A percentile compares a stretch with the other conserved stretches of the same genome.
phyloP scores from a whole-genome alignment of 2,113 vertebrate genomes.

The Cyprinus carpio region DNA sequence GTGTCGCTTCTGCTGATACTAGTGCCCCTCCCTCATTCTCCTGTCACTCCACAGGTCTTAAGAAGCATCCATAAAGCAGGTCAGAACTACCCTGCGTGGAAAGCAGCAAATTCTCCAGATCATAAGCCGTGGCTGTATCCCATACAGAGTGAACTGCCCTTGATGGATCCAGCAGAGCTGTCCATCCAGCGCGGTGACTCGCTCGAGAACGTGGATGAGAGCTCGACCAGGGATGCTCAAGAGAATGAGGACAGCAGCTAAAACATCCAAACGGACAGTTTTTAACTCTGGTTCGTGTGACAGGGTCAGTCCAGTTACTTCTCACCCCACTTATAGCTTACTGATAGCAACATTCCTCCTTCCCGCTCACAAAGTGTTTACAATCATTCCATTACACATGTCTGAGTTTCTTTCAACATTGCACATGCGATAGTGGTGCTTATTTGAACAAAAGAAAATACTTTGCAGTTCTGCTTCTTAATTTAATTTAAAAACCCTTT shows the following conservation, averaged over 20 bases:
- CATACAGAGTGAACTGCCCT: conserved; percentile 73
- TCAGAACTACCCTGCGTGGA: conserved; percentile 74
- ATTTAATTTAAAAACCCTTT: neutral
- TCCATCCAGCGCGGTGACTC: conserved; percentile 76
- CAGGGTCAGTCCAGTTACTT: neutral
- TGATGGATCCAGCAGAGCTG: conserved; percentile 75
- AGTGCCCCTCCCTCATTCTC: conserved; percentile 11
- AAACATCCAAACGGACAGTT: neutral
- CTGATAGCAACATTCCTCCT: neutral
- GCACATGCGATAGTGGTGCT: neutral
- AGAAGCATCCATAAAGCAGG: conserved; percentile 75
- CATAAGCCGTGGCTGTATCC: conserved; percentile 79
- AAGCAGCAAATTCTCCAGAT: conserved; percentile 66
- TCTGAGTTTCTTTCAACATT: neutral
- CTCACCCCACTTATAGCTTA: neutral
- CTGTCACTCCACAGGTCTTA: conserved; percentile 70
- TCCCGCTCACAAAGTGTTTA: conserved; percentile 18
- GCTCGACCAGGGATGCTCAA: conserved; percentile 57
- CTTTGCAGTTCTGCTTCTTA: neutral
- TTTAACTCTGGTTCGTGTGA: neutral
- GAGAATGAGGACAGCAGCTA: conserved; percentile 72
- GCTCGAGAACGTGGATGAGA: conserved; percentile 79
- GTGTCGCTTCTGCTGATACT: conserved; percentile 10
- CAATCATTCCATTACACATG: neutral
- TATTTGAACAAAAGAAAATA: neutral